phyloP scores from a whole-genome alignment of 2,113 vertebrate species.

The Melanerpes aurifrons region DNA sequence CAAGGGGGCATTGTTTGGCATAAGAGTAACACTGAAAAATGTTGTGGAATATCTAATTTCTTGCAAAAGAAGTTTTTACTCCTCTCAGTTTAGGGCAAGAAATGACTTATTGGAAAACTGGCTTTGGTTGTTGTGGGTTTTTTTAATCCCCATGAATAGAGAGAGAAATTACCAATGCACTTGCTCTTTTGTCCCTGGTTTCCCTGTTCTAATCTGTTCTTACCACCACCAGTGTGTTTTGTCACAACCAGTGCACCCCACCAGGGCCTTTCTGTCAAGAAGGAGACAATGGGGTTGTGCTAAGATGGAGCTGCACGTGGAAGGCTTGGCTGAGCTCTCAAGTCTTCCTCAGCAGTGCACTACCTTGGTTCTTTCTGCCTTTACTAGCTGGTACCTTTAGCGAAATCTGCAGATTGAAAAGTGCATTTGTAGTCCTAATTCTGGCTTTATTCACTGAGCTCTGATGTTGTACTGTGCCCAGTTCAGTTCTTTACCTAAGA shows the following conservation, averaged over 20 bases:
- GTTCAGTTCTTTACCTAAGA: background rate
- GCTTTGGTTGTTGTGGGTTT: background rate
- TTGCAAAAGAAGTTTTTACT: background rate
- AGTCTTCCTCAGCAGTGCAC: background rate
- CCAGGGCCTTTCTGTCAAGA: background rate
- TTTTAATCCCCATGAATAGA: background rate
- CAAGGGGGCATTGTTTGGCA: background rate
- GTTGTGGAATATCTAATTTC: background rate
- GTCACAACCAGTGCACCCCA: background rate
- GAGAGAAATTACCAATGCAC: background rate
- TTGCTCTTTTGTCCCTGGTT: background rate
- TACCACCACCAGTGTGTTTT: background rate
- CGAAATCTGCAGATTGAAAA: background rate
- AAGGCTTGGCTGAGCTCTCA: background rate
- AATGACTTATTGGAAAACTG: background rate
- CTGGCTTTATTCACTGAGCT: background rate
- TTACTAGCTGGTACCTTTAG: background rate
- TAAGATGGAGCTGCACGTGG: background rate
- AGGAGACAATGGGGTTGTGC: background rate
- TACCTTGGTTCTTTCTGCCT: background rate
- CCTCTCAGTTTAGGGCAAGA: background rate
- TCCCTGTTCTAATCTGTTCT: background rate
- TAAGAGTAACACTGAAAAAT: background rate
- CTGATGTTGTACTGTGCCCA: background rate
- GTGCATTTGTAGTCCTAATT: background rate